phyloP scores from a whole-genome alignment of 2,888 invertebrate genomes.

The Andrena hattorfiana region DNA sequence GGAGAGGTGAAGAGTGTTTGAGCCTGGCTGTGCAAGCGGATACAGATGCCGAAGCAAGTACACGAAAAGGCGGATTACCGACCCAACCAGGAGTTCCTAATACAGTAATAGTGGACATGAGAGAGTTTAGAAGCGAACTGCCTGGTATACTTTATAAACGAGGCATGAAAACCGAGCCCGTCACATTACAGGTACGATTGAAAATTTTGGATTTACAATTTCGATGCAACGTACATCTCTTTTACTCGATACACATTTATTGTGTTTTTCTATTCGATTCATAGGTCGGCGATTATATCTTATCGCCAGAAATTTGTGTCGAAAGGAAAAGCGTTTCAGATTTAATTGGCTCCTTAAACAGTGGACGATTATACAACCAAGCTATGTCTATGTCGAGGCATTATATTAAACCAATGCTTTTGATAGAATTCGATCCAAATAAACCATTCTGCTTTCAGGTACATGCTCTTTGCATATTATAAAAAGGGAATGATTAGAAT shows the following conservation, averaged over 20 bases:
- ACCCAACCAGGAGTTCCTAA: slow-evolving; percentile 60
- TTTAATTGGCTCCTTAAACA: slow-evolving; percentile 97
- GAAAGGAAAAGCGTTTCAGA: slow-evolving; percentile 99
- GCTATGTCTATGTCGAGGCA: slow-evolving; percentile 96
- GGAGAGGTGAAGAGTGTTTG: slow-evolving; percentile 89
- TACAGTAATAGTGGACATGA: slow-evolving; percentile 96
- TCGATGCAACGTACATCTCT: background rate
- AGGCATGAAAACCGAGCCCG: slow-evolving; percentile 96
- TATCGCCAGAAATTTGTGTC: slow-evolving; percentile 98
- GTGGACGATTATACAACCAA: slow-evolving; percentile 97
- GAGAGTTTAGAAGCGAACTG: slow-evolving; percentile 98
- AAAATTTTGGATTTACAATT: slow-evolving; percentile 1
- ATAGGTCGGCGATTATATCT: slow-evolving; percentile 98
- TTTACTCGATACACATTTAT: background rate
- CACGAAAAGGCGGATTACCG: slow-evolving; percentile 88
- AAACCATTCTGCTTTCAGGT: slow-evolving; percentile 96
- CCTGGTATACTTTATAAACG: slow-evolving; percentile 97
- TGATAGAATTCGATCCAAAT: slow-evolving; percentile 98
- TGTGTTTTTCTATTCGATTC: slow-evolving; percentile 1
- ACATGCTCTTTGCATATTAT: slow-evolving; percentile 1
- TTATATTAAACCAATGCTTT: slow-evolving; percentile 94
- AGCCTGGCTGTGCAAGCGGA: slow-evolving; percentile 81
- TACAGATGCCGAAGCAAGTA: slow-evolving; percentile 84
- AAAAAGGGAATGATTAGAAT: background rate
- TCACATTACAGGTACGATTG: slow-evolving; percentile 90